Conservation (phyloP, 35 echinoderm and acorn worm species). For the Amphiura filiformis region DNA sequence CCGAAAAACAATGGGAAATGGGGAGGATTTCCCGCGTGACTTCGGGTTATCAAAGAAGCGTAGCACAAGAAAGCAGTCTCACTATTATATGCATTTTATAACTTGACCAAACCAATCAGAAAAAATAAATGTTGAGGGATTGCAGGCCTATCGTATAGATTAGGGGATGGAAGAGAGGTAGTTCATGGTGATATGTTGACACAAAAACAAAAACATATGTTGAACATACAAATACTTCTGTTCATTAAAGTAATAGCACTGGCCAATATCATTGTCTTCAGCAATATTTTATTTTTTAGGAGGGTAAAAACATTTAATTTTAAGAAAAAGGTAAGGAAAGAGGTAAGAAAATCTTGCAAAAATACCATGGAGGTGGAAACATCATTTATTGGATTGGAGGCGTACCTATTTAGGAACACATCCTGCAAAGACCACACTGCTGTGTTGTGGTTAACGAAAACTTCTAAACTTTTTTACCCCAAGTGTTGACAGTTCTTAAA, state of each 20-base stretch:
- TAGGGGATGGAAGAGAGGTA: background rate
- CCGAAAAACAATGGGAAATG: slow-evolving; percentile 6
- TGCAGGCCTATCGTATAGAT: background rate
- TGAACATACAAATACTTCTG: too few relatives aligned
- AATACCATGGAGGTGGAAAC: background rate
- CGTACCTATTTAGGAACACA: too few relatives aligned
- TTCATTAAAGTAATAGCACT: too few relatives aligned
- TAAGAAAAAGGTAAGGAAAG: too few relatives aligned
- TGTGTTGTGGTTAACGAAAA: too few relatives aligned
- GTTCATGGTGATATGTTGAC: too few relatives aligned
- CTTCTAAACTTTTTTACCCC: too few relatives aligned
- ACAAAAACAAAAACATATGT: too few relatives aligned
- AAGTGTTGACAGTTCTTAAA: too few relatives aligned
- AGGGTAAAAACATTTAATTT: background rate
- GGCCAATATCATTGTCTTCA: background rate
- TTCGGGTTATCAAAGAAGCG: background rate
- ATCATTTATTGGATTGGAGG: too few relatives aligned
- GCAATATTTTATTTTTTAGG: background rate
- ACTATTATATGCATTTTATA: background rate
- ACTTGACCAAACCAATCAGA: background rate
- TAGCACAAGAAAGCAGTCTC: background rate
- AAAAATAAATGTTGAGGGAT: background rate
- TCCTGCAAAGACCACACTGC: too few relatives aligned
- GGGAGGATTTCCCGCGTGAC: background rate
- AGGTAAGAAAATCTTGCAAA: too few relatives aligned